phyloP scores from a whole-genome alignment of 2,113 vertebrate genomes.

The Forbesichthys agassizii region DNA sequence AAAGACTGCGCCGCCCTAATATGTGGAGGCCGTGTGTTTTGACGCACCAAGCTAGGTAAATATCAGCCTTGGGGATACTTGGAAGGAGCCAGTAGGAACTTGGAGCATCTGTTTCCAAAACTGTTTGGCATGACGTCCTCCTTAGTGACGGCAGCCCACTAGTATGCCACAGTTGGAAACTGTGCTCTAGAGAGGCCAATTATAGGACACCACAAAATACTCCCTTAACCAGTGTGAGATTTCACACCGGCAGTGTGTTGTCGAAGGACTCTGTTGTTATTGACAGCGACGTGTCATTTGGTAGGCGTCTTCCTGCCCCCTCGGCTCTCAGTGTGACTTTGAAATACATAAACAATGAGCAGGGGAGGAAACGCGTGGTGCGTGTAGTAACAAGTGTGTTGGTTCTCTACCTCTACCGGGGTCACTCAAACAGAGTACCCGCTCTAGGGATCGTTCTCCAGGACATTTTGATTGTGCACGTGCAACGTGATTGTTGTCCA shows the following conservation, averaged over 20 bases:
- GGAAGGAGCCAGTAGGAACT: slow-evolving; percentile 61
- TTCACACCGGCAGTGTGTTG: slow-evolving; percentile 63
- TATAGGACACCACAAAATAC: slow-evolving; percentile 26
- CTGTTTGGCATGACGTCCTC: slow-evolving; percentile 46
- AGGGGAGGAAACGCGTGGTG: neutral
- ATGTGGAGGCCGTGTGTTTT: slow-evolving; percentile 63
- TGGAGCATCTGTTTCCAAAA: slow-evolving; percentile 66
- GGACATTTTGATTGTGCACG: neutral
- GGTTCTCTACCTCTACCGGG: too few relatives aligned
- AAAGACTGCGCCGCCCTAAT: slow-evolving; percentile 67
- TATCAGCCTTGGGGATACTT: slow-evolving; percentile 62
- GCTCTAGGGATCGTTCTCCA: too few relatives aligned
- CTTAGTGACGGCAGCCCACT: slow-evolving; percentile 10
- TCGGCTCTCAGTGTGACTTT: slow-evolving; percentile 6
- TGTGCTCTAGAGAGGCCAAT: slow-evolving; percentile 24
- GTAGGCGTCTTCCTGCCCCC: slow-evolving; percentile 19
- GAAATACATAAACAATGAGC: neutral
- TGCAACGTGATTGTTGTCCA: too few relatives aligned
- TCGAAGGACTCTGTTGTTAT: neutral
- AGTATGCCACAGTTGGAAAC: slow-evolving; percentile 54
- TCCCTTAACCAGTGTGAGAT: slow-evolving; percentile 18
- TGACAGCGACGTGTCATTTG: slow-evolving; percentile 43
- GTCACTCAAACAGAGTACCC: too few relatives aligned
- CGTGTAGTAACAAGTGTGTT: too few relatives aligned
- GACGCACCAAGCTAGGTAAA: slow-evolving; percentile 53